A percentile compares a stretch with the other conserved stretches of the same genome.
Conservation (phyloP, 2,888 invertebrate genomes). For the Meteorus colon region DNA sequence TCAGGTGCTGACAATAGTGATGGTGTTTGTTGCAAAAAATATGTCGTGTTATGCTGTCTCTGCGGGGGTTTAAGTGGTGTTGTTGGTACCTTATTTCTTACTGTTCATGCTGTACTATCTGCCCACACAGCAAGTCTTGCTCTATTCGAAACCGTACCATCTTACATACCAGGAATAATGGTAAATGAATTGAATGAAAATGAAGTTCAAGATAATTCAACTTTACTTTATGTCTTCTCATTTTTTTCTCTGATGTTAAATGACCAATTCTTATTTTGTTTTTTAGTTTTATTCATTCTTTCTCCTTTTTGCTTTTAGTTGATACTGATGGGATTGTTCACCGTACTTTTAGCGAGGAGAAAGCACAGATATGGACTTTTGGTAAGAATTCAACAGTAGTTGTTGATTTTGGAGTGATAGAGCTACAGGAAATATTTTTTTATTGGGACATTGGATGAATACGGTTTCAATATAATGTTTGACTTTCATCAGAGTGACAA, state of each 20-base stretch:
- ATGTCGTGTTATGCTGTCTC: conserved; percentile 88
- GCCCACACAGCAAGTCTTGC: conserved; percentile 79
- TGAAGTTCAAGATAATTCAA: not conserved
- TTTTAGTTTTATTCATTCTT: not conserved
- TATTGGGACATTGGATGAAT: too few relatives aligned
- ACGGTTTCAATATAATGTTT: too few relatives aligned
- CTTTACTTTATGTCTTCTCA: not conserved
- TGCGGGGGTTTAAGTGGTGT: conserved; percentile 87
- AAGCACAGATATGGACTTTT: conserved; percentile 91
- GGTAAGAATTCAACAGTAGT: conserved; percentile 77
- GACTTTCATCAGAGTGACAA: too few relatives aligned
- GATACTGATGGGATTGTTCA: conserved; percentile 89
- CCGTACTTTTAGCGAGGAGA: conserved; percentile 88
- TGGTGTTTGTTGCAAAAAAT: conserved; percentile 76
- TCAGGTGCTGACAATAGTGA: conserved; percentile 58
- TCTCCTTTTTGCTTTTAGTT: conserved; percentile 77
- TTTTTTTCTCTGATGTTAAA: not conserved
- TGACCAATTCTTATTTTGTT: not conserved
- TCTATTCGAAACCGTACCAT: conserved; percentile 94
- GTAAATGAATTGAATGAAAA: conserved; percentile 75
- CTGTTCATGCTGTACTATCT: conserved; percentile 86
- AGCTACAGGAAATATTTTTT: too few relatives aligned
- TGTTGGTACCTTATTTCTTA: conserved; percentile 84
- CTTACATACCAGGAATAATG: conserved; percentile 93
- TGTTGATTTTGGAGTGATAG: too few relatives aligned